Evolutionary conservation across 1,140 invertebrate species (phyloP).

Genomic region (Archivesica marissinica): DNA sequence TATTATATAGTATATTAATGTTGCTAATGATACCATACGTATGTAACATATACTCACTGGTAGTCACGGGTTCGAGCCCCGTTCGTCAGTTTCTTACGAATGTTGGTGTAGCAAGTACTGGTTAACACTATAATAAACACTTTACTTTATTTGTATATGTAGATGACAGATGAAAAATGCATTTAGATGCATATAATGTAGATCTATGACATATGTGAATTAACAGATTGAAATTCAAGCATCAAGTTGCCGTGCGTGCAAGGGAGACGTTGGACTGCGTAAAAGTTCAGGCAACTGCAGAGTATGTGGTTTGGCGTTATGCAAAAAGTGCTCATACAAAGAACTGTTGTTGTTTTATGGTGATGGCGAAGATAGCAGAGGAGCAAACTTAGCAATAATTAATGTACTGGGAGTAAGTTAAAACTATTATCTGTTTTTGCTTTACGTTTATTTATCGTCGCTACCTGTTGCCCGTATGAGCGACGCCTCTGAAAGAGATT

Average conservation of each 20-base stretch:
- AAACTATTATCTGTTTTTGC: background rate
- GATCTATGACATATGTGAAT: no score
- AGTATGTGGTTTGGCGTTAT: slow-evolving; percentile 51
- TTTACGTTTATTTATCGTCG: background rate
- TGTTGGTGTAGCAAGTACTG: no score
- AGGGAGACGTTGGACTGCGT: background rate
- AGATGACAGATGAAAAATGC: no score
- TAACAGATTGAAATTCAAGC: slow-evolving; percentile 17
- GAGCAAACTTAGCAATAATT: slow-evolving; percentile 14
- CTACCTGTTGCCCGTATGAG: background rate
- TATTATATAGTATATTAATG: no score
- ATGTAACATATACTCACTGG: no score
- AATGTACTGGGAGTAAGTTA: slow-evolving; percentile 9
- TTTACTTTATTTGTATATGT: no score
- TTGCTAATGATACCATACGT: no score
- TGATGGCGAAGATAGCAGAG: background rate
- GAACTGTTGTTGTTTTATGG: slow-evolving; percentile 28
- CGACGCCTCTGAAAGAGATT: no score
- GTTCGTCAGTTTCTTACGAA: no score
- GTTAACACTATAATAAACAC: no score
- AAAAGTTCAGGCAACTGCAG: slow-evolving; percentile 30
- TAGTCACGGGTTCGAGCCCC: no score
- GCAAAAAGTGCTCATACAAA: slow-evolving; percentile 32
- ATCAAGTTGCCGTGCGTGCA: slow-evolving; percentile 5
- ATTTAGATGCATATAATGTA: no score